Base-by-base conservation (phyloP, 37 sponge, comb jelly and placozoan species). In the Cliona cf. orientalis region DNA sequence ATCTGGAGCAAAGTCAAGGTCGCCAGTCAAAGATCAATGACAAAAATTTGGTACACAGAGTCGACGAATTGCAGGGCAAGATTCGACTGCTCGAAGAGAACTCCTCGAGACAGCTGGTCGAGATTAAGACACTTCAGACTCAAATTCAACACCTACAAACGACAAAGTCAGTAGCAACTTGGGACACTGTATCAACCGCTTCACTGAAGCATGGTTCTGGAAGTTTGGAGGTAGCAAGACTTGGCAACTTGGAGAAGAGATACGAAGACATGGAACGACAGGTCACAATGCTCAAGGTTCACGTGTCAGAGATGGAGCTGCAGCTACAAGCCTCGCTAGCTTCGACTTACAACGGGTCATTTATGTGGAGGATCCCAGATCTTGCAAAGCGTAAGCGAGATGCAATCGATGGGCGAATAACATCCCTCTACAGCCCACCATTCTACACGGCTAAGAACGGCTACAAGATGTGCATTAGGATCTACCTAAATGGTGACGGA, bases 381-480 rank as follows among this genome's bases (percentile, higher is more conserved):
- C 78, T 94, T 34, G 14, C 45, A 34, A 71, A 86, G 31, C 79
- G 95, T 74, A 78, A 59, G 41, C 58, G 89, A 66, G 95, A 94
- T 59, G 95, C 95, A 11, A 76, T 80, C 19, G 78, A 83, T 2
- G 92, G 86, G 26, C 39, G 84, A 28, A 84, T 90, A 12, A 90
- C 88, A 26, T 88, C 92, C 17, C 88, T 94, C 33, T 94, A 94
- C 63, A 87, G 88, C 75, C 95, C 91, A n/a, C 92, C 93, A 0
- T 93, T 88, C 74, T 93, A 93, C 73, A 93, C 90, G 0, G 90
- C 86, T 35, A 59, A 85, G 26, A 90, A 86, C 76, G 95, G 95
- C 12, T 94, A 94, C 81, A 94, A 94, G 79, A 91, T 94, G 95
- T 94, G 95, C 55, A 76, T 90, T n/a, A 66, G 92, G 49, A 82